Conservation (phyloP, 1,140 invertebrate species). For the Diabrotica virgifera region DNA sequence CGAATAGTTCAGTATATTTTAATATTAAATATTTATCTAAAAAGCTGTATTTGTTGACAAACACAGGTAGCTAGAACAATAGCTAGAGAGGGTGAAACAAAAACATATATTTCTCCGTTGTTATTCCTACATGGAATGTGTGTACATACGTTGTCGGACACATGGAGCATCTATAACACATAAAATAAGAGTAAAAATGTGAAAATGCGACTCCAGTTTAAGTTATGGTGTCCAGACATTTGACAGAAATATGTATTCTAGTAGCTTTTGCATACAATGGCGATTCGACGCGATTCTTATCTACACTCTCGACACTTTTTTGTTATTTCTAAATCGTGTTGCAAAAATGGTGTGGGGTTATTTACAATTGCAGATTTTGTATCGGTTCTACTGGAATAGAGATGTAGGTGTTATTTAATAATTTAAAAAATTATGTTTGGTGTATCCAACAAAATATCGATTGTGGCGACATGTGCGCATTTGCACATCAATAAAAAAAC, state of each 20-base stretch:
- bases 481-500: too few species aligned
- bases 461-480: too few species aligned
- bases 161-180: slow-evolving; percentile 5
- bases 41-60: too few species aligned
- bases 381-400: slow-evolving; percentile 6
- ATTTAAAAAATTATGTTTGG: too few species aligned
- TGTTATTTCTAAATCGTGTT: slow-evolving; percentile 33
- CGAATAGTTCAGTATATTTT: too few species aligned
- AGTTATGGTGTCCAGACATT: slow-evolving; percentile 21
- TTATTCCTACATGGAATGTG: slow-evolving; percentile 9
- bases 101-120: slow-evolving; percentile 2
- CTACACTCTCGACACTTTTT: slow-evolving; percentile 35
- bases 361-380: slow-evolving; percentile 19
- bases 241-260: slow-evolving; percentile 41
- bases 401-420: too few species aligned
- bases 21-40: too few species aligned
- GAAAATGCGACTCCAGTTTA: slow-evolving; percentile 13
- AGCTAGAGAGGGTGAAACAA: background rate
- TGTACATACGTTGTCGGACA: slow-evolving; percentile 15
- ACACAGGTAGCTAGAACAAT: background rate
- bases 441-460: too few species aligned
- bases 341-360: slow-evolving; percentile 29
- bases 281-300: slow-evolving; percentile 32
- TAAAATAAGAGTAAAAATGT: slow-evolving; percentile 14
- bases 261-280: slow-evolving; percentile 41